These are phyloP conservation scores for Musca domestica DNA, from an alignment of 1,140 invertebrate genomes.

Conservation along the genomic window DNA sequence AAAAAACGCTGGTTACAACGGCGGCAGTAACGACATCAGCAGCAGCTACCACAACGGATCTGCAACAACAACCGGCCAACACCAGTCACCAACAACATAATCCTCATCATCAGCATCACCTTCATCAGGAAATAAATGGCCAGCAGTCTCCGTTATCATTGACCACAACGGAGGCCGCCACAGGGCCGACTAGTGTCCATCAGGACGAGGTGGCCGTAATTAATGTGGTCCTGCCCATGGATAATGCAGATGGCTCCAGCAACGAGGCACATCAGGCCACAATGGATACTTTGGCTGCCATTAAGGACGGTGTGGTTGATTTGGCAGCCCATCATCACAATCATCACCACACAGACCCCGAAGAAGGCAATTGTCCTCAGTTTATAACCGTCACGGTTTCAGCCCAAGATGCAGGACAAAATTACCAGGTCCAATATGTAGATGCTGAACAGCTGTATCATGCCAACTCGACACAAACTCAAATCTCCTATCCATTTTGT, in stretches of 20 bases:
- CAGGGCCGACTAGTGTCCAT: too few relatives aligned
- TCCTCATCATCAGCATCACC: constrained; percentile 11
- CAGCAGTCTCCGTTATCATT: constrained; percentile 25
- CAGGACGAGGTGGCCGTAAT: constrained; percentile 1
- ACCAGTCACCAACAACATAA: not conserved
- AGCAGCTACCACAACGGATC: not conserved
- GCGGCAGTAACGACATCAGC: not conserved
- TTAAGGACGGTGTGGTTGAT: constrained; percentile 19
- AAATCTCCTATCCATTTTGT: constrained; percentile 81
- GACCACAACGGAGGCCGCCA: too few relatives aligned
- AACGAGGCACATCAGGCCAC: constrained; percentile 5
- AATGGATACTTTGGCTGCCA: constrained; percentile 21
- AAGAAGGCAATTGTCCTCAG: not conserved
- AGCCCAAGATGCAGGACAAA: constrained; percentile 57
- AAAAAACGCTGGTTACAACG: not conserved
- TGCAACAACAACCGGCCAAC: not conserved
- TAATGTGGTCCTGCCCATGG: constrained; percentile 7
- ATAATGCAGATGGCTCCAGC: not conserved
- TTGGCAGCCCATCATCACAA: constrained; percentile 40
- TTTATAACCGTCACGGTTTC: constrained; percentile 48
- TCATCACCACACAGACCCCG: constrained; percentile 41
- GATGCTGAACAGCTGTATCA: constrained; percentile 64
- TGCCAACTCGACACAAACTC: constrained; percentile 58
- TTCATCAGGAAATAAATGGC: constrained; percentile 17
- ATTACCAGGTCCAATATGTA: constrained; percentile 70